These are phyloP conservation scores for Drosophila orosa DNA, from an alignment of 1,140 invertebrate species.

Conservation along the genomic window DNA sequence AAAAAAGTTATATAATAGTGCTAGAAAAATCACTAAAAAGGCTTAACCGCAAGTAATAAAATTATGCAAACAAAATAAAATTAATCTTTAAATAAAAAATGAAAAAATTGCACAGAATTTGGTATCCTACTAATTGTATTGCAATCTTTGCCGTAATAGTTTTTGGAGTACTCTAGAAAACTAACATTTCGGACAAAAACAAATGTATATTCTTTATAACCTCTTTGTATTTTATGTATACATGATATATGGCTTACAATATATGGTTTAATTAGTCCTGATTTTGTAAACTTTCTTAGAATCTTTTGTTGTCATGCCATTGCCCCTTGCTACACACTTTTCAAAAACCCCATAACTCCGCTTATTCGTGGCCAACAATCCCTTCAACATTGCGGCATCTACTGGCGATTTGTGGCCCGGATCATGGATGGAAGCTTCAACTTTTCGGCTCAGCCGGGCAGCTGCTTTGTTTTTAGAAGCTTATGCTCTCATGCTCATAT, in stretches of 20 bases:
- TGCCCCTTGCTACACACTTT: not conserved
- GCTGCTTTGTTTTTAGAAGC: constrained; percentile 57
- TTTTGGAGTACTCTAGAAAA: too few relatives aligned
- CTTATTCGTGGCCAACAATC: not conserved
- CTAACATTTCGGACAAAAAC: too few relatives aligned
- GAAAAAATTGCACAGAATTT: too few relatives aligned
- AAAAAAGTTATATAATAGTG: too few relatives aligned
- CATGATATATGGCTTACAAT: not conserved
- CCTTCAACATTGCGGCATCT: constrained; percentile 1
- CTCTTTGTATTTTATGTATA: not conserved
- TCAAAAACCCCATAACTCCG: not conserved
- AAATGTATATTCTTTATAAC: too few relatives aligned
- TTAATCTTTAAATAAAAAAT: too few relatives aligned
- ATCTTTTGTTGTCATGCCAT: not conserved
- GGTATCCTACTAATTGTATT: too few relatives aligned
- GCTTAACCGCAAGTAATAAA: too few relatives aligned
- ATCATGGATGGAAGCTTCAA: constrained; percentile 32
- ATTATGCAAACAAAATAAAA: too few relatives aligned
- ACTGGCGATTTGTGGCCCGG: constrained; percentile 14
- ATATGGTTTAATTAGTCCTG: not conserved
- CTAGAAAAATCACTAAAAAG: too few relatives aligned
- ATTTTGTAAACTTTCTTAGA: not conserved
- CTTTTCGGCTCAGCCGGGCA: constrained; percentile 28
- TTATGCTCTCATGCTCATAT: constrained; percentile 50
- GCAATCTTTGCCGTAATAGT: too few relatives aligned